Base-by-base conservation (phyloP, 2,113 vertebrate genomes). In the Chaetodon trifascialis region DNA sequence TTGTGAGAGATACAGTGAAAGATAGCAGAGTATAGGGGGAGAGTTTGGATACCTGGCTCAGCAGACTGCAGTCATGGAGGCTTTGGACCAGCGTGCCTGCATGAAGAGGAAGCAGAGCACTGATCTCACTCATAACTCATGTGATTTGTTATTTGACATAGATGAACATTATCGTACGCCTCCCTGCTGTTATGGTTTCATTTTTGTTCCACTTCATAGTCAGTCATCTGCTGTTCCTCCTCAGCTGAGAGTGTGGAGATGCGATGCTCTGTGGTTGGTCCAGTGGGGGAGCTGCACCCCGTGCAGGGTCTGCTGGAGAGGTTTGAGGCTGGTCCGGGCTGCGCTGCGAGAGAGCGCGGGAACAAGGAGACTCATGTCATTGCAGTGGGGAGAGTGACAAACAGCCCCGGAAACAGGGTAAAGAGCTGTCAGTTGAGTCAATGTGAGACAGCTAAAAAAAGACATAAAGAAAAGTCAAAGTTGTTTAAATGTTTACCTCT, bases 331-430 rank as follows among this genome's bases (percentile, higher is more conserved):
- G 95, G 94, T 0, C 92, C 76, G 0, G 96, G 95, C 51, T 96
- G 96, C 12, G 92, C 89, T 2, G 94, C 95, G 4, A 83, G 88
- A 80, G 95, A 94, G 23, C 84, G 44, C 0, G 93, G 93, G 0
- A 83, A 84, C 67, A 94, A 89, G 76, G 95, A 96, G 85, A 96
- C 95, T 15, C 96, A 96, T 10, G 91, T 95, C 1, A 82, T 96
- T 0, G 84, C 93, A 16, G 76, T 95, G 75, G 88, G 89, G 6
- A 86, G 85, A 46, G 75, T 65, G 4, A 86, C 84, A 5, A 79
- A 70, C 66, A 78, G 69, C 21, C 73, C 90, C 0, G 75, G 84
- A 11, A 92, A 86, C 25, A 87, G 88, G 92, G 95, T 94, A 47
- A 51, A 3, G 4, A 9, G 4, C 4, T 38, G 3, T 21, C 59